Base-by-base conservation (phyloP, 2,797 vertebrate genomes). In the Eupleurogrammus muticus region DNA sequence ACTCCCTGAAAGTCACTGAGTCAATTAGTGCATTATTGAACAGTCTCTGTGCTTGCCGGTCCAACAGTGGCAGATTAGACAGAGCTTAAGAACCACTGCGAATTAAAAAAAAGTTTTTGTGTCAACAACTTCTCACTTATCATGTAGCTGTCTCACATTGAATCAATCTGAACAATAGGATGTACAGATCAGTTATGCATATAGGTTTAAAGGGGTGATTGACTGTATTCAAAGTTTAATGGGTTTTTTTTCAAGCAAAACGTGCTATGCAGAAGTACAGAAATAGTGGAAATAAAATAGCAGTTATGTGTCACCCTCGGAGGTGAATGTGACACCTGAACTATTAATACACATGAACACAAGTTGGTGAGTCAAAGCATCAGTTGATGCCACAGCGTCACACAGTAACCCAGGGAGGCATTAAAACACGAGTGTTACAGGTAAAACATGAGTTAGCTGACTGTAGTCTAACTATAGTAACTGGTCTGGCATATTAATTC, bases 291-390 rank as follows among this genome's bases (percentile, higher is more conserved):
- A 57, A 72, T 59, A 57, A 32, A 36, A 2, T 11, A 12, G 10
- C 35, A 11, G 12, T 9, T 0, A 21, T 4, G 54, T 63, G 66
- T 68, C 9, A 34, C 84, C 81, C 64, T 59, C 36, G 23, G 32
- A 52, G 64, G 67, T 61, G 60, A 61, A 72, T 64, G 51, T 59
- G 77, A 74, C 61, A 48, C 70, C 80, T 75, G 71, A 51, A 70
- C 67, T 59, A 2, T 11, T 79, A 79, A 68, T 66, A 75, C 72
- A 62, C 67, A 65, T 16, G 5, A 40, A 8, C 10, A 36, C 7
- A 34, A 34, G 32, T 34, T 9, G 32, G 4, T 4, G 32, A 34
- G 4, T 34, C 32, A 34, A 34, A 4, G 32, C 8, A 34, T 34
- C 32, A 34, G 32, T 34, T 34, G 32, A 34, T 34, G 32, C 32